Evolutionary conservation across 1,140 invertebrate species (phyloP).

Genomic region (Rhyacophila brunnea): DNA sequence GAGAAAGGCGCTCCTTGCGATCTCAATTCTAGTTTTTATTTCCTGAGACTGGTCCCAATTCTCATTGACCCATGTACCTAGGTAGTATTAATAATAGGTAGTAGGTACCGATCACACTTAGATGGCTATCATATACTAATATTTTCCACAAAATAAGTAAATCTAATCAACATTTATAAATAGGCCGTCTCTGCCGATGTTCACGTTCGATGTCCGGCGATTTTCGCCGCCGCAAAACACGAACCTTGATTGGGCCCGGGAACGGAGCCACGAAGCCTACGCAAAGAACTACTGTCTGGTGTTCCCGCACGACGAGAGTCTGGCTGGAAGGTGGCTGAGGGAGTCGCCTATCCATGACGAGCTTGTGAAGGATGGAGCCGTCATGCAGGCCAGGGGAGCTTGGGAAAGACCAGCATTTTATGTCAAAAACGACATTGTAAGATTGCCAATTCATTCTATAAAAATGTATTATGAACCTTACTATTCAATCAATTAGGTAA

Average conservation of each 20-base stretch:
- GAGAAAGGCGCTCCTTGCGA: no score
- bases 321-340: constrained; percentile 68
- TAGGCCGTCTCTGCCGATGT: constrained; percentile 81
- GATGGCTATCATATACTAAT: no score
- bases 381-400: constrained; percentile 83
- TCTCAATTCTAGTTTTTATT: no score
- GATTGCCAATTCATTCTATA: no score
- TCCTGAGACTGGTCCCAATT: no score
- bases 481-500: no score
- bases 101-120: no score
- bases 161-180: no score
- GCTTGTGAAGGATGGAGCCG: constrained; percentile 68
- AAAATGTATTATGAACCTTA: no score
- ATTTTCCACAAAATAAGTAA: no score
- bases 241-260: constrained; percentile 71
- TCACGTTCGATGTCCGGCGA: constrained; percentile 76
- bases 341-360: constrained; percentile 55
- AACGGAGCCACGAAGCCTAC: constrained; percentile 84
- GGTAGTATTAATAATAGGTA: no score
- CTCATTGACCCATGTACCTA: no score
- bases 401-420: constrained; percentile 83
- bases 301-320: constrained; percentile 80
- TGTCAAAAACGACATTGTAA: constrained; percentile 40
- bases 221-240: constrained; percentile 70
- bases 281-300: constrained; percentile 83